Evolutionary conservation across 2,113 vertebrate species (phyloP), one percentile per base, ranked within the genome.

Genomic region (Phaetusa simplex): DNA sequence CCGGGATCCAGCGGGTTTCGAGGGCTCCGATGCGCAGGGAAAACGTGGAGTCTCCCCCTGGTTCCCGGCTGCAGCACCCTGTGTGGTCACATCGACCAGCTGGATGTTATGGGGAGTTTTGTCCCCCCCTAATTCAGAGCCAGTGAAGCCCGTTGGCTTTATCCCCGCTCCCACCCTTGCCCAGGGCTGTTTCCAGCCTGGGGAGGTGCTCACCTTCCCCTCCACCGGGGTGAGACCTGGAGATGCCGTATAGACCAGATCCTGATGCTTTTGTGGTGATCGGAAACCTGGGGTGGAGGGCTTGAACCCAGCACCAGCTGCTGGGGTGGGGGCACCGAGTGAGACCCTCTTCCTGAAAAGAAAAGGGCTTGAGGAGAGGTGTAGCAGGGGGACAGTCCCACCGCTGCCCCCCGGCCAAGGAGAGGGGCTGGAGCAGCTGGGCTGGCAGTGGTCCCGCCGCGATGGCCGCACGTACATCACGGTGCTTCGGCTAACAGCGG

Each of bases 221-320:
- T 5, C 1, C 19, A 22, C 0, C 0, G 0, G 17, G 29, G 24
- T n/a, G 23, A 79, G 47, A 53, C 30, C 30, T 5, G 36, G 34
- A 66, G 42, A 38, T 38, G n/a, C 7, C 2, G 0, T n/a, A 18
- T n/a, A 24, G 49, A 73, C 2, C n/a, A 40, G 38, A 36, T 30
- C 21, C 56, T 22, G 30, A 40, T 2, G 4, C 47, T 2, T 0
- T 3, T 3, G 1, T 3, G 9, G 14, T 30, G 56, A 16, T 0
- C 4, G 18, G 71, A 80, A 79, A 53, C 12, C 12, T 34, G 42
- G 27, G 18, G 17, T 11, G 21, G 36, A 78, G 50, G 40, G 23
- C 34, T 58, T 71, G 80, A 77, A 38, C 52, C 79, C 82, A 56
- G 6, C 30, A 20, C 5, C 66, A 66, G 55, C 56, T 86, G n/a